phyloP scores from a whole-genome alignment of 2,113 vertebrate genomes.

The Zosterops borbonicus region DNA sequence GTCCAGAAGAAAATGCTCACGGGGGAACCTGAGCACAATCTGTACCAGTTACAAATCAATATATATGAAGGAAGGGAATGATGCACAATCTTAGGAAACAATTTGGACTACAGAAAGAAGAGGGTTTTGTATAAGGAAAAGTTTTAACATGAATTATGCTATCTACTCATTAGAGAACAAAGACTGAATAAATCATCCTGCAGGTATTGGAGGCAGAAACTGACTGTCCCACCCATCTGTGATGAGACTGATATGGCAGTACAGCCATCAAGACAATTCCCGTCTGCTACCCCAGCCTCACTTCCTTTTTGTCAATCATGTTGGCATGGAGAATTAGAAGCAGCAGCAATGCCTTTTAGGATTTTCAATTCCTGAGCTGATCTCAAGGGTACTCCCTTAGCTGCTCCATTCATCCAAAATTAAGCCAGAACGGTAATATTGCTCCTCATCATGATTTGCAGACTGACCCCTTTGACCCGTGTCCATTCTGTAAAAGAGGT shows the following conservation, averaged over 20 bases:
- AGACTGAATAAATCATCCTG: background rate
- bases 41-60: background rate
- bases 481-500: background rate
- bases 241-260: background rate
- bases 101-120: background rate
- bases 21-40: background rate
- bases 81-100: background rate
- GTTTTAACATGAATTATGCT: background rate
- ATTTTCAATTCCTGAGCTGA: background rate
- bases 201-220: background rate
- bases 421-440: background rate
- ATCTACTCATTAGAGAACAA: background rate
- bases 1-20: background rate
- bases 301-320: background rate
- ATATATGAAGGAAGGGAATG: background rate
- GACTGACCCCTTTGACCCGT: fast-evolving
- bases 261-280: background rate
- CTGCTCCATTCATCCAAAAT: background rate
- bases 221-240: background rate
- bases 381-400: background rate
- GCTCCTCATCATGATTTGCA: background rate
- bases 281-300: background rate
- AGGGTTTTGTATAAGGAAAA: background rate
- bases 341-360: background rate
- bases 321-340: background rate